Evolutionary conservation across 2,113 vertebrate species (phyloP).

Genomic region (Equus przewalskii): DNA sequence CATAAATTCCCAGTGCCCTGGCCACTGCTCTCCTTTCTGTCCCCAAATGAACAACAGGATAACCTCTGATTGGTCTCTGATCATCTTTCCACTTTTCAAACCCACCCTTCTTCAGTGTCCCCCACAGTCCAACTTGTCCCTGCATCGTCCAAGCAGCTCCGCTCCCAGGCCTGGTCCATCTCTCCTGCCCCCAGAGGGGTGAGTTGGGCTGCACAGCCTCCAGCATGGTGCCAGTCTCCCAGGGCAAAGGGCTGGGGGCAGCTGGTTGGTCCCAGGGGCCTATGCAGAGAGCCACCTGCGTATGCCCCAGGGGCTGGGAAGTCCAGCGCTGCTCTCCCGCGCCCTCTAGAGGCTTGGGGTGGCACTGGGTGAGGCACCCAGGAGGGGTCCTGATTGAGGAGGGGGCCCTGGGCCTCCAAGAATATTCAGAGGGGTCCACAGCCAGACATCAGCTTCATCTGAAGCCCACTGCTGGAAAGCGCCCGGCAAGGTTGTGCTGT

Average conservation of each 20-base stretch:
- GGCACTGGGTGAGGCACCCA: constrained; percentile 58
- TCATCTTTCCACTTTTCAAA: not conserved
- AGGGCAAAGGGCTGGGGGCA: not conserved
- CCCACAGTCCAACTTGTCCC: not conserved
- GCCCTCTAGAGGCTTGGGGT: constrained; percentile 87
- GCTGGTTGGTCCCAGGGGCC: not conserved
- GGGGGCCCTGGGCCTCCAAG: not conserved
- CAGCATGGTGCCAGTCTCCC: not conserved
- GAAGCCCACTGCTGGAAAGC: not conserved
- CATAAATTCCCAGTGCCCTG: not conserved
- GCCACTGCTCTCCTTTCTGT: not conserved
- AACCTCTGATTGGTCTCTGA: not conserved
- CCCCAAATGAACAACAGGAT: not conserved
- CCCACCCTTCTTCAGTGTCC: not conserved
- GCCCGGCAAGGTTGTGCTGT: not conserved
- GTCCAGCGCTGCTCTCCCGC: constrained; percentile 86
- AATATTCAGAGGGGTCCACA: not conserved
- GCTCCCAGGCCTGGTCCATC: not conserved
- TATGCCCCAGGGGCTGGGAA: constrained; percentile 32
- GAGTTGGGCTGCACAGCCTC: not conserved
- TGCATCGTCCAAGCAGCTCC: not conserved
- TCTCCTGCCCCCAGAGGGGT: not conserved
- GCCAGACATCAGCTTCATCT: not conserved
- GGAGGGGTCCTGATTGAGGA: constrained; percentile 35
- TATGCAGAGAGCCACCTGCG: not conserved